Evolutionary conservation across 2,797 vertebrate species (phyloP), one percentile per base, ranked within the genome.

Genomic region (Jordanella pulchra): DNA sequence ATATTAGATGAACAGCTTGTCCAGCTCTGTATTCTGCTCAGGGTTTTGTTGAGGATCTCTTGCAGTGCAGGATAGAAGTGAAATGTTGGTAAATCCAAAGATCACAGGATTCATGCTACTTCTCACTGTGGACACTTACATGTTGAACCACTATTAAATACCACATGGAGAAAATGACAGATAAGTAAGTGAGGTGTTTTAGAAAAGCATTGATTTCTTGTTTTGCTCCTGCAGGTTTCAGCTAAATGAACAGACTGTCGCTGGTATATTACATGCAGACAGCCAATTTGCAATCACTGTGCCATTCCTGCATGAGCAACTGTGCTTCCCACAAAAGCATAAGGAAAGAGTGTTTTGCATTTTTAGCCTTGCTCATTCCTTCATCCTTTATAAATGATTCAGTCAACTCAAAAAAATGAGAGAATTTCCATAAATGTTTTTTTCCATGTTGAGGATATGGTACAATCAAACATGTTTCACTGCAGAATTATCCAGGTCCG

Each of bases 401-500:
- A 89, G 67, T 73, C 4, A 65, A 75, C 60, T 74, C 10, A 67
- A 51, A 67, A 72, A 64, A 50, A 69, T 60, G 63, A 71, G 56
- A 76, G 76, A 81, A 86, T 89, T 81, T 80, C 82, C 85, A 85
- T 64, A 74, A 84, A 82, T 53, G n/a, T 12, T 68, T 64, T 76
- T 83, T 84, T 73, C 32, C 1, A 76, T 65, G 67, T 73, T 75
- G 64, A 66, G 80, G 75, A 86, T 78, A 87, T 56, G 11, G 78
- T 72, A 82, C 85, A 90, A 88, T 91, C 89, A 86, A 78, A 83
- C 65, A 76, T 86, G 78, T 84, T 88, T 88, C 81, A 87, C 76
- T 78, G 72, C 60, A 63, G 79, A 77, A 75, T 77, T n/a, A 86
- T 72, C 42, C 35, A 17, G 23, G 51, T 72, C 42, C 42, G 27